Evolutionary conservation across 2,797 vertebrate species (phyloP).

Genomic region (Centroberyx gerrardi): DNA sequence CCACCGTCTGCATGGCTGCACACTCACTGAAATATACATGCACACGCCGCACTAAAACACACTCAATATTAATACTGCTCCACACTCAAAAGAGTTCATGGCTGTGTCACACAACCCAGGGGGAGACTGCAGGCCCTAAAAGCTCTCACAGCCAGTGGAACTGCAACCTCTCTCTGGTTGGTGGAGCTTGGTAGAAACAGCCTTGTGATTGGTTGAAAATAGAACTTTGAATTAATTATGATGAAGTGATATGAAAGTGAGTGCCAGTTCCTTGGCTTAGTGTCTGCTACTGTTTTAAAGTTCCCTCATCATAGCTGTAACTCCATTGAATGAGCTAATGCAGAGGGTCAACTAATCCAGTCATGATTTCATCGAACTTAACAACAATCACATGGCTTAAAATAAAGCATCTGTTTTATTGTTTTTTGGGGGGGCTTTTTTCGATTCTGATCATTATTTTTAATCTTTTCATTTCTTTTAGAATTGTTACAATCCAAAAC

Average conservation of each 20-base stretch:
- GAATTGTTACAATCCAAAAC: not conserved
- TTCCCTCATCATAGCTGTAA: slow-evolving; percentile 1
- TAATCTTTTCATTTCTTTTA: not conserved
- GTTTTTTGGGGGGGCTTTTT: not conserved
- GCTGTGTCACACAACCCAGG: slow-evolving; percentile 44
- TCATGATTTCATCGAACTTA: not conserved
- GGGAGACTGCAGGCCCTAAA: slow-evolving; percentile 46
- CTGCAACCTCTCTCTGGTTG: slow-evolving; percentile 41
- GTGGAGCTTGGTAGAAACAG: slow-evolving; percentile 10
- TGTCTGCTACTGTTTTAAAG: not conserved
- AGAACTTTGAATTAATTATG: slow-evolving; percentile 72
- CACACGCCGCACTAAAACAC: slow-evolving; percentile 46
- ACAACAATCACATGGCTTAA: not conserved
- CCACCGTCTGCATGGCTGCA: slow-evolving; percentile 55
- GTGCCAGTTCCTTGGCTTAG: slow-evolving; percentile 1
- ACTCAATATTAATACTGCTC: slow-evolving; percentile 73
- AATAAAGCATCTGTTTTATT: not conserved
- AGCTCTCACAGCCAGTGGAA: slow-evolving; percentile 59
- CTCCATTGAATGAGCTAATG: slow-evolving; percentile 10
- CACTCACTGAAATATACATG: slow-evolving; percentile 71
- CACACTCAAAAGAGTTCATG: slow-evolving; percentile 54
- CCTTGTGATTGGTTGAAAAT: not conserved
- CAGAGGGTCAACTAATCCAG: slow-evolving; percentile 17
- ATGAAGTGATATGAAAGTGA: not conserved
- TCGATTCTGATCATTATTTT: not conserved